A percentile compares a stretch with the other conserved stretches of the same genome.
These are phyloP conservation scores for Brachypteracias leptosomus DNA, from an alignment of 2,113 vertebrate genomes.

Conservation along the genomic window DNA sequence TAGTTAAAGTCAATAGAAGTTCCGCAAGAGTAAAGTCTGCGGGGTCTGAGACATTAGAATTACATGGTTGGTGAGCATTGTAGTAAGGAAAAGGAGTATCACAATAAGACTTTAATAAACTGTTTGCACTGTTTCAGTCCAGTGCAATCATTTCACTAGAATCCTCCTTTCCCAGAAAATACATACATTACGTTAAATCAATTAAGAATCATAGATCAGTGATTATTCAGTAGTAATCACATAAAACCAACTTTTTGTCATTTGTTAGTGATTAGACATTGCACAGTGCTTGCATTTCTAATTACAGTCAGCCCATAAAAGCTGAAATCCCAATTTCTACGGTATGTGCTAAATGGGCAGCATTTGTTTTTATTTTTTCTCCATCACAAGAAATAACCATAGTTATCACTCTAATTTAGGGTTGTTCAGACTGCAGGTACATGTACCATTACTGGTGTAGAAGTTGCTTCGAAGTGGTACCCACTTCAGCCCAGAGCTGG, in stretches of 20 bases:
- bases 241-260: constrained; percentile 50
- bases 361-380: constrained; percentile 22
- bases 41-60: background rate
- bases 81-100: constrained; percentile 24
- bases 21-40: background rate
- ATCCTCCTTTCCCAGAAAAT: constrained; percentile 12
- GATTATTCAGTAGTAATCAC: constrained; percentile 22
- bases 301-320: constrained; percentile 45
- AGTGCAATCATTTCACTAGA: background rate
- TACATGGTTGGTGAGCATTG: background rate
- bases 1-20: background rate
- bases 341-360: constrained; percentile 2
- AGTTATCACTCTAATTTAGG: constrained; percentile 26
- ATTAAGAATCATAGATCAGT: constrained; percentile 45
- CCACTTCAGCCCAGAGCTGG: background rate
- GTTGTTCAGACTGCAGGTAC: background rate
- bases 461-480: background rate
- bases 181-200: constrained; percentile 7
- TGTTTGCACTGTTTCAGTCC: background rate
- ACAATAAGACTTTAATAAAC: constrained; percentile 22
- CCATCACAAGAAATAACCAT: background rate
- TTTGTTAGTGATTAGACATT: constrained; percentile 32
- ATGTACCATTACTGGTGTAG: background rate
- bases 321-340: constrained; percentile 16
- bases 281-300: constrained; percentile 51